phyloP scores from a whole-genome alignment of 2,888 invertebrate genomes.

The Venusia cambrica region DNA sequence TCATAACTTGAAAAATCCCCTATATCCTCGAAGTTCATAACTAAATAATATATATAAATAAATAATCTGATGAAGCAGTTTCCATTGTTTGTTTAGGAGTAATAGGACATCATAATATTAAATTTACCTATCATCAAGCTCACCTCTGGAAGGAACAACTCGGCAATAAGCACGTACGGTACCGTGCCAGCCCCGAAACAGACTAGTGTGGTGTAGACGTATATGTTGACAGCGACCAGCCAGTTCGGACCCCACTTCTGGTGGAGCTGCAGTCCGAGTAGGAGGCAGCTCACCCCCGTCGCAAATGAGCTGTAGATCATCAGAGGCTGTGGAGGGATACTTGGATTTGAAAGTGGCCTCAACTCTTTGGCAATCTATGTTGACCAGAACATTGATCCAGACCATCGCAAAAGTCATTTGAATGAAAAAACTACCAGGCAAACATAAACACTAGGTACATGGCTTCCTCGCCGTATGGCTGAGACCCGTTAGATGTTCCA shows the following conservation, averaged over 20 bases:
- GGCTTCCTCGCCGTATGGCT: too few relatives aligned
- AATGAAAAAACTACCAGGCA: slow-evolving; percentile 21
- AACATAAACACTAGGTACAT: slow-evolving; percentile 18
- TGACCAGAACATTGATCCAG: too few relatives aligned
- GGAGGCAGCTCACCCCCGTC: slow-evolving; percentile 39
- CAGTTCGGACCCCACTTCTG: slow-evolving; percentile 50
- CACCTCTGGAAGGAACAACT: slow-evolving; percentile 58
- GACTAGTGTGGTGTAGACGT: slow-evolving; percentile 41
- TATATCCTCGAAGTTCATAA: too few relatives aligned
- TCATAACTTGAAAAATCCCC: too few relatives aligned
- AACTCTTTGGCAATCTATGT: too few relatives aligned
- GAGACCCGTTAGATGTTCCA: too few relatives aligned
- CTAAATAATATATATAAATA: too few relatives aligned
- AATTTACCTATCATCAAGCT: slow-evolving; percentile 13
- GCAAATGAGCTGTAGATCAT: slow-evolving; percentile 43
- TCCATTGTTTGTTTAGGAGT: not conserved
- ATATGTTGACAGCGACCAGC: slow-evolving; percentile 46
- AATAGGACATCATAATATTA: slow-evolving; percentile 21
- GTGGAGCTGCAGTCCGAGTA: slow-evolving; percentile 53
- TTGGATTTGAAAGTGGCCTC: too few relatives aligned
- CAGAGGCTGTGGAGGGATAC: slow-evolving; percentile 36
- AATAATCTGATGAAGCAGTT: too few relatives aligned
- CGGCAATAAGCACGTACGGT: slow-evolving; percentile 51
- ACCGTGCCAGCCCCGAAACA: slow-evolving; percentile 51
- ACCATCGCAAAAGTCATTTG: too few relatives aligned